phyloP scores from a whole-genome alignment of 2,888 invertebrate species.

The Apodemia zela region DNA sequence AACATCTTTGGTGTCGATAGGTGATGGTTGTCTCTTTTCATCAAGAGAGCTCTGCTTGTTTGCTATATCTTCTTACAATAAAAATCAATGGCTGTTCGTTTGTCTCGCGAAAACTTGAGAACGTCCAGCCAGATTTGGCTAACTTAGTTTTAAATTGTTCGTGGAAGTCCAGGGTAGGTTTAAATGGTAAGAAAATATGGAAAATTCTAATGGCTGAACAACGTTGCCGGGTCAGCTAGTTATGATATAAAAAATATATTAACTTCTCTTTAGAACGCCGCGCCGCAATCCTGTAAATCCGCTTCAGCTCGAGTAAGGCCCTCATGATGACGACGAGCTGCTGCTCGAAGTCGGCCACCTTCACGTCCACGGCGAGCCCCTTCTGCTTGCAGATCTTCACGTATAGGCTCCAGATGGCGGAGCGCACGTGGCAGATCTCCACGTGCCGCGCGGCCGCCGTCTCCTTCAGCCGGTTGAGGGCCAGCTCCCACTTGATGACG shows the following conservation, averaged over 20 bases:
- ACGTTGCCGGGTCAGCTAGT: too few relatives aligned
- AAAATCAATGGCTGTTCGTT: too few relatives aligned
- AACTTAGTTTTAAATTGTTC: too few relatives aligned
- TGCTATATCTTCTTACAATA: too few relatives aligned
- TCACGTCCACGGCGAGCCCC: constrained; percentile 60
- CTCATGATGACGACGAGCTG: constrained; percentile 82
- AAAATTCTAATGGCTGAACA: too few relatives aligned
- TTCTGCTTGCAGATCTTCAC: constrained; percentile 82
- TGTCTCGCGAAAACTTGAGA: too few relatives aligned
- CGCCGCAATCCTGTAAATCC: constrained; percentile 69
- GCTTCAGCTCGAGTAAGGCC: constrained; percentile 77
- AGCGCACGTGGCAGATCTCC: constrained; percentile 78
- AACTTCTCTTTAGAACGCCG: constrained; percentile 62
- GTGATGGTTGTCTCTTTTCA: too few relatives aligned
- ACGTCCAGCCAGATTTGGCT: too few relatives aligned
- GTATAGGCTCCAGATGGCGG: constrained; percentile 82
- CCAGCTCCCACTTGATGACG: constrained; percentile 82
- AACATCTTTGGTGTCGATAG: too few relatives aligned
- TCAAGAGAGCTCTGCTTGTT: too few relatives aligned
- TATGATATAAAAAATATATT: constrained; percentile 35
- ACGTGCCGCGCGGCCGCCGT: constrained; percentile 74
- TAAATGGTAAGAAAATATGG: too few relatives aligned
- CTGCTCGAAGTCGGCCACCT: constrained; percentile 77
- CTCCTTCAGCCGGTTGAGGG: constrained; percentile 80
- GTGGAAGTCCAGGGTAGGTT: too few relatives aligned